Evolutionary conservation across 2,113 vertebrate genomes (phyloP), one percentile per base, ranked within the genome.

Genomic region (Chaetops frenatus): DNA sequence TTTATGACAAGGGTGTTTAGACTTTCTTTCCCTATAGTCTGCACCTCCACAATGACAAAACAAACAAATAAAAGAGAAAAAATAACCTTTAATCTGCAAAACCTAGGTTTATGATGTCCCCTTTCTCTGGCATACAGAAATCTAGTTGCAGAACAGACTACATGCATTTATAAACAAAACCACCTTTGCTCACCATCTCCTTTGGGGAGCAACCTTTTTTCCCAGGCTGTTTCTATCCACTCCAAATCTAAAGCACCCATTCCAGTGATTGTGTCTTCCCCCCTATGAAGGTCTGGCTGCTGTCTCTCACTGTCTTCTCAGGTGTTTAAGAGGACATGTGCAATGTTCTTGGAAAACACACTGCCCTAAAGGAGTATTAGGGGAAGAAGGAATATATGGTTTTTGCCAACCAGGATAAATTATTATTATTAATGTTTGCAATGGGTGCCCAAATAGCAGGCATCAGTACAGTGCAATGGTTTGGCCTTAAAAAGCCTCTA

Each of bases 401-500:
- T 90, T 31, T 42, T 95, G 82, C 53, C 0, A 4, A 90, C 15
- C n/a, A 77, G 53, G 16, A 47, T 73, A 90, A 83, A 57, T 66
- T 33, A 13, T 90, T 33, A 13, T 90, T 94, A 91, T 80, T 94
- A 73, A 90, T 21, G 31, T 78, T 94, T 92, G 82, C 72, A 71
- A 21, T 36, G 76, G 64, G 69, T 0, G n/a, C 45, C 20, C 53
- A 92, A 85, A 92, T 36, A 90, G 48, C 80, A 92, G 81, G 76
- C 82, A 95, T 40, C 50, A 74, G 64, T 91, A 88, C 42, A 83
- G 45, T 90, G 77, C 64, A 74, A 92, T 19, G 60, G 40, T 79
- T 96, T 96, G 92, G 86, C 92, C 93, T 93, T 92, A 95, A 86
- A 94, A 95, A 89, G 61, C 85, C 83, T 96, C 81, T 66, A 88